phyloP scores from a whole-genome alignment of 1,140 invertebrate species.

The Drosophila bipectinata region DNA sequence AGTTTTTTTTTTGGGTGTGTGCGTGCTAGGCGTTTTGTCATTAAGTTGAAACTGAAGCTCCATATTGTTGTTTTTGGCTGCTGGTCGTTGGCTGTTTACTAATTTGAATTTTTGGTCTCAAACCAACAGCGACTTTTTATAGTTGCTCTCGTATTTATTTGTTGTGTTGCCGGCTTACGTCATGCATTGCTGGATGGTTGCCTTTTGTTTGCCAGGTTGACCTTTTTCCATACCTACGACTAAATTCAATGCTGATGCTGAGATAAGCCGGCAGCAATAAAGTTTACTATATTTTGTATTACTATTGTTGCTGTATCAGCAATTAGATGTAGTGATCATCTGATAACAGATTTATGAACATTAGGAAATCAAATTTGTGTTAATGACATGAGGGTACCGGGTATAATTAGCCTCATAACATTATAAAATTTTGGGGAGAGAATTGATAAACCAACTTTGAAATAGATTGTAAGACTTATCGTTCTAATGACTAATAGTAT shows the following conservation, averaged over 20 bases:
- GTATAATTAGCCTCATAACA: too few species aligned
- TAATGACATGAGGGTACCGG: not conserved
- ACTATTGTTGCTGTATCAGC: not conserved
- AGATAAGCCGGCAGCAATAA: constrained; percentile 38
- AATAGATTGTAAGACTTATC: too few species aligned
- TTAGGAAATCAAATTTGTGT: not conserved
- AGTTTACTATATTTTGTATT: constrained; percentile 10
- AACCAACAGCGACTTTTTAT: constrained; percentile 51
- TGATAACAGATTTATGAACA: constrained; percentile 21
- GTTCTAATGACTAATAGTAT: too few species aligned
- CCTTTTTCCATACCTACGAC: constrained; percentile 30
- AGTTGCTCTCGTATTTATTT: constrained; percentile 34
- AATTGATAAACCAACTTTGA: too few species aligned
- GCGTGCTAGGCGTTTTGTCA: constrained; percentile 63
- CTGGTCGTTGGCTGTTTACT: constrained; percentile 40
- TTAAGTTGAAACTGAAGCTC: constrained; percentile 56
- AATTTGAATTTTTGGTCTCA: constrained; percentile 57
- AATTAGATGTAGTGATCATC: constrained; percentile 32
- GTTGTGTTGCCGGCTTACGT: constrained; percentile 50
- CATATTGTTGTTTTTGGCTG: constrained; percentile 18
- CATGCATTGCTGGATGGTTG: constrained; percentile 43
- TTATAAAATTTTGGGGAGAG: too few species aligned
- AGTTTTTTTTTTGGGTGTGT: constrained; percentile 33
- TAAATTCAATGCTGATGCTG: constrained; percentile 42
- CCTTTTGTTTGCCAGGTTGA: constrained; percentile 29